Conservation (phyloP, 2,888 invertebrate species). For the Pimpla rufipes region DNA sequence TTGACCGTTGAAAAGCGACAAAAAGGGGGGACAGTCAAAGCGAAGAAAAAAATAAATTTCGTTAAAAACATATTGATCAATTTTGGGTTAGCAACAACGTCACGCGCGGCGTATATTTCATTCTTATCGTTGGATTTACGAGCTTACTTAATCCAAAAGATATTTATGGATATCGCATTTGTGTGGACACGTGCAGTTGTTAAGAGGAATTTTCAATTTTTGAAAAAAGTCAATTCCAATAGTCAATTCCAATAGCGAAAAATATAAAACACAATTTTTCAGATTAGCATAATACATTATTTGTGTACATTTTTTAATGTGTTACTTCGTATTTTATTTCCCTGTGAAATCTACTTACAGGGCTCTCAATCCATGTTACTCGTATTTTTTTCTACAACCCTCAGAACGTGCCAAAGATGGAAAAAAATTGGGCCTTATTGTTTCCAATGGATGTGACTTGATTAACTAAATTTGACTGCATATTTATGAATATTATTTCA, state of each 20-base stretch:
- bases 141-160: background rate
- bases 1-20: slow-evolving; percentile 57
- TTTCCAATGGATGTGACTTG: background rate
- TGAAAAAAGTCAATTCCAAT: background rate
- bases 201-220: background rate
- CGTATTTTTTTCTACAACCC: background rate
- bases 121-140: slow-evolving; percentile 6
- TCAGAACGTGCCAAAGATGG: background rate
- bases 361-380: too few relatives aligned
- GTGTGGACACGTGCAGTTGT: background rate
- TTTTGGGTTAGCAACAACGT: background rate
- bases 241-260: background rate
- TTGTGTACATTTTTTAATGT: background rate
- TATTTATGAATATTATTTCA: background rate
- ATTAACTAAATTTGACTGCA: background rate
- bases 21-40: background rate
- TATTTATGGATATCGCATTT: background rate
- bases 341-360: too few relatives aligned
- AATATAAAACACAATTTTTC: background rate
- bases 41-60: slow-evolving; percentile 7
- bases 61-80: background rate
- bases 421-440: background rate
- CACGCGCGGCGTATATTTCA: background rate
- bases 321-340: too few relatives aligned
- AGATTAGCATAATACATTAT: background rate